phyloP scores from a whole-genome alignment of 2,888 invertebrate genomes.

The Cepaea hortensis region DNA sequence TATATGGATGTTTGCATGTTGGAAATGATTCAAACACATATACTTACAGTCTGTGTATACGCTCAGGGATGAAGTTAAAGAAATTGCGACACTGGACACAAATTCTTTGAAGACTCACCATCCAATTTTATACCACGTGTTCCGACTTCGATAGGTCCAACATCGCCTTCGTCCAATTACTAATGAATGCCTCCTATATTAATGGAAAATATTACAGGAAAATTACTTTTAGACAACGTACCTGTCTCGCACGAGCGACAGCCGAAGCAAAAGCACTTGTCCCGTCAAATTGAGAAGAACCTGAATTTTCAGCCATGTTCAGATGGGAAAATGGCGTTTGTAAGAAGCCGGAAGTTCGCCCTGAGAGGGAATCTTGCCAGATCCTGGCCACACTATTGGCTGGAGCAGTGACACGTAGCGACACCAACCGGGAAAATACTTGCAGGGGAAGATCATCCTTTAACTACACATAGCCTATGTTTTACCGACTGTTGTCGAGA shows the following conservation, averaged over 20 bases:
- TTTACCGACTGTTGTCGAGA: too few species aligned
- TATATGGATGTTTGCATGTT: too few species aligned
- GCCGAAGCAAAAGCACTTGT: constrained; percentile 94
- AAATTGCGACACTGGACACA: too few species aligned
- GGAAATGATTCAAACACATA: too few species aligned
- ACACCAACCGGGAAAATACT: constrained; percentile 16
- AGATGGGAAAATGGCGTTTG: constrained; percentile 37
- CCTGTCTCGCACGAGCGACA: constrained; percentile 94
- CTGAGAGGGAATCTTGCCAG: constrained; percentile 14
- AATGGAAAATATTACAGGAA: neutral
- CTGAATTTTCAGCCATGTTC: constrained; percentile 50
- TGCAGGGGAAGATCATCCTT: neutral
- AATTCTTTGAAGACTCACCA: neutral
- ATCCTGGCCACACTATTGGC: constrained; percentile 17
- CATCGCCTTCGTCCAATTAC: neutral
- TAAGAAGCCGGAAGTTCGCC: constrained; percentile 25
- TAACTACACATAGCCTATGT: too few species aligned
- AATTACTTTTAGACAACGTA: constrained; percentile 74
- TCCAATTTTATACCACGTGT: constrained; percentile 24
- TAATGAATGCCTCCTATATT: neutral
- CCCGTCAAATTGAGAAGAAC: constrained; percentile 79
- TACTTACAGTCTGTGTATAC: too few species aligned
- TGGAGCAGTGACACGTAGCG: neutral
- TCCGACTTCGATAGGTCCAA: neutral
- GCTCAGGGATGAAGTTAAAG: too few species aligned